phyloP scores from a whole-genome alignment of 2,797 vertebrate genomes.

The Crocodylus rhombifer region DNA sequence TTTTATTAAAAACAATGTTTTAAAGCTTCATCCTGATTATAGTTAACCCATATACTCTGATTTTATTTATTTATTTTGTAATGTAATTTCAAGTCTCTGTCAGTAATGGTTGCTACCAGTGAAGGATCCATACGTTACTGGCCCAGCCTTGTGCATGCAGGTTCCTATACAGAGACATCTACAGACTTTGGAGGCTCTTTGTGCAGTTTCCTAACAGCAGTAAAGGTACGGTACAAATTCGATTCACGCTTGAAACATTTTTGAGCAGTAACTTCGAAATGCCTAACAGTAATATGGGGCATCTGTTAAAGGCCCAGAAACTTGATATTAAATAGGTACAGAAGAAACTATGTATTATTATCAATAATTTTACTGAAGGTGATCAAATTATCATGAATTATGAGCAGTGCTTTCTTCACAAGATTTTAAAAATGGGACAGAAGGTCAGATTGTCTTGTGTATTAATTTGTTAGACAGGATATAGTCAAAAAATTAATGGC shows the following conservation, averaged over 20 bases:
- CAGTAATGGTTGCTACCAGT: constrained; percentile 87
- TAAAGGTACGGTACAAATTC: constrained; percentile 81
- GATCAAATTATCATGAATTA: neutral
- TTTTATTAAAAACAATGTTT: neutral
- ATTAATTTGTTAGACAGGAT: neutral
- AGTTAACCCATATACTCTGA: neutral
- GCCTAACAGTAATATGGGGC: neutral
- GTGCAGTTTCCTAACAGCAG: constrained; percentile 89
- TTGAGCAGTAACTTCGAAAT: neutral
- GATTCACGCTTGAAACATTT: neutral
- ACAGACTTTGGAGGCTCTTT: constrained; percentile 86
- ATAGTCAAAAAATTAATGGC: neutral
- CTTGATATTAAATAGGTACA: neutral
- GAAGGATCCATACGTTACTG: constrained; percentile 92
- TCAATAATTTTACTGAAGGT: neutral
- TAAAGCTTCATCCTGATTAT: neutral
- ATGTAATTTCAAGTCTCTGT: constrained; percentile 83
- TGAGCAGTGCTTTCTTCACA: neutral
- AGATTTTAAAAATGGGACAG: neutral
- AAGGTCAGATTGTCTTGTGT: neutral
- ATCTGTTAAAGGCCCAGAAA: neutral
- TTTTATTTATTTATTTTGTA: neutral
- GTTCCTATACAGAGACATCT: constrained; percentile 84
- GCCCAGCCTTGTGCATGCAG: constrained; percentile 90
- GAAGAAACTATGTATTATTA: neutral